Evolutionary conservation across 2,113 vertebrate genomes (phyloP).

Genomic region (Nothobranchius kuhntae): DNA sequence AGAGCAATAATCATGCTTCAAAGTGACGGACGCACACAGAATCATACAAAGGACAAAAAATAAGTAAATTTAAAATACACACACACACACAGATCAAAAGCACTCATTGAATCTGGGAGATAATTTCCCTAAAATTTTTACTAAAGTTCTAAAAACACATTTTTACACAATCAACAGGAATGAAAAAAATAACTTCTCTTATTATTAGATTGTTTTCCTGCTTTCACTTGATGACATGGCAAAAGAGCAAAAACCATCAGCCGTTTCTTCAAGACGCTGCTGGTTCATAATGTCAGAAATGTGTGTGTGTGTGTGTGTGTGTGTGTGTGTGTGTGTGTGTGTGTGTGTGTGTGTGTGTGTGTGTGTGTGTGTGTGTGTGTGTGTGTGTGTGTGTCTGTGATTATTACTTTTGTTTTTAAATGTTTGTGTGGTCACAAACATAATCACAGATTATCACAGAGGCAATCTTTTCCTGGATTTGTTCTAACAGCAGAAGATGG

Average conservation of each 20-base stretch:
- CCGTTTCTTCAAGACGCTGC: slow-evolving; percentile 26
- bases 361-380: slow-evolving; percentile 4
- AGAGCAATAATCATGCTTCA: slow-evolving; percentile 9
- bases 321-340: slow-evolving; percentile 15
- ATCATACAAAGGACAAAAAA: slow-evolving; percentile 18
- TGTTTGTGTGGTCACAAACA: slow-evolving; percentile 3
- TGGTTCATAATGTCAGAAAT: slow-evolving; percentile 44
- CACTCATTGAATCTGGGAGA: slow-evolving; percentile 24
- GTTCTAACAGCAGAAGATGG: slow-evolving; percentile 18
- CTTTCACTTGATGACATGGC: slow-evolving; percentile 23
- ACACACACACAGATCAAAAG: slow-evolving; percentile 18
- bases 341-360: slow-evolving; percentile 14
- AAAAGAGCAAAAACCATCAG: slow-evolving; percentile 22
- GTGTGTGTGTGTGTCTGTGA: slow-evolving; percentile 14
- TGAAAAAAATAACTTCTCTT: slow-evolving; percentile 51
- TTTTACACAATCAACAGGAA: slow-evolving; percentile 27
- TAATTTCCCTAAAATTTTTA: slow-evolving; percentile 11
- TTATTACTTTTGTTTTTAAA: too few species aligned
- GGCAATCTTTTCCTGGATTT: slow-evolving; percentile 14
- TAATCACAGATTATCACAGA: slow-evolving; percentile 7
- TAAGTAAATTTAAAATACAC: too few species aligned
- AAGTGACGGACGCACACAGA: slow-evolving; percentile 17
- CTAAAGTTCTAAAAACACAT: slow-evolving; percentile 40
- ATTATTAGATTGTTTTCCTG: slow-evolving; percentile 4
- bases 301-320: slow-evolving; percentile 1